These are phyloP conservation scores for Eospalax fontanierii DNA, from an alignment of 2,797 vertebrate genomes.

Conservation along the genomic window DNA sequence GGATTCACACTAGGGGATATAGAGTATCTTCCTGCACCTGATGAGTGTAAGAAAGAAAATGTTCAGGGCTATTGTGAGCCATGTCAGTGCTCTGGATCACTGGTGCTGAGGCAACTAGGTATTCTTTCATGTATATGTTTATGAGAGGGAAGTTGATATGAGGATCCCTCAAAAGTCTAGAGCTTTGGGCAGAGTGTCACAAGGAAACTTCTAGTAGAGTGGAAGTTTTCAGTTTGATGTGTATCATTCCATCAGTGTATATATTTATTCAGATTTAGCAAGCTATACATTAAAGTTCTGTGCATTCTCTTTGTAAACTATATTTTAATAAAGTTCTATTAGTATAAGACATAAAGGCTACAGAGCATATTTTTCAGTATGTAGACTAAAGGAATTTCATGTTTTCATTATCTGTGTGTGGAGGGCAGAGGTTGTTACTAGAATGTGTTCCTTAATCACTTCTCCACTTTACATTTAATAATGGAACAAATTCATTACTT, in stretches of 20 bases:
- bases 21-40: not conserved
- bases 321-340: constrained; percentile 57
- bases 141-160: not conserved
- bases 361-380: not conserved
- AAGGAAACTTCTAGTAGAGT: not conserved
- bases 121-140: not conserved
- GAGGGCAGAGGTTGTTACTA: not conserved
- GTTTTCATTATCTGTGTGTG: not conserved
- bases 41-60: not conserved
- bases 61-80: rapidly evolving
- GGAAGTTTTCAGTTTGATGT: not conserved
- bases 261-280: constrained; percentile 24
- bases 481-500: not conserved
- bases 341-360: constrained; percentile 37
- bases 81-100: not conserved
- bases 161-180: not conserved
- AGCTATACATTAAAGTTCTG: not conserved
- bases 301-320: constrained; percentile 55
- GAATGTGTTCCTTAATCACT: not conserved
- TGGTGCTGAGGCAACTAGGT: not conserved
- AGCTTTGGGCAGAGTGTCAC: not conserved
- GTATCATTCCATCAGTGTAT: not conserved
- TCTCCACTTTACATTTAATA: not conserved
- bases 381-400: not conserved
- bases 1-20: not conserved